These are phyloP conservation scores for Corella eumyota DNA, from an alignment of 23 tunicate species.

Conservation along the genomic window DNA sequence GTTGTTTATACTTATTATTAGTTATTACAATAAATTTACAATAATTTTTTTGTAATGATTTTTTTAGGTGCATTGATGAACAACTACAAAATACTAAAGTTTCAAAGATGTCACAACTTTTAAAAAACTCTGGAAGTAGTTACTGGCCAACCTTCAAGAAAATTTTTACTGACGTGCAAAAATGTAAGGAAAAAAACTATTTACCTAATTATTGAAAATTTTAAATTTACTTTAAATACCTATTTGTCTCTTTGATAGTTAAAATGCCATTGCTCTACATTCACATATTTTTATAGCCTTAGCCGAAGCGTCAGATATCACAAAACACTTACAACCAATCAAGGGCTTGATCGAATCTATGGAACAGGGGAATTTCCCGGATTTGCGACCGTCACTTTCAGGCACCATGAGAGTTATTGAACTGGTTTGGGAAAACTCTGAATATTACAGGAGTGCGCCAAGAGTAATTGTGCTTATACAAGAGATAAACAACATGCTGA, in stretches of 20 bases:
- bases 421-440: conserved; percentile 66
- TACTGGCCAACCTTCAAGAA: conserved; percentile 76
- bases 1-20: background rate
- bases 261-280: too few species aligned
- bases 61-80: conserved; percentile 46
- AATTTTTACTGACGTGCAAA: conserved; percentile 39
- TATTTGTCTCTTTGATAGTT: too few species aligned
- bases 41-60: background rate
- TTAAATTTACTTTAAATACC: too few species aligned
- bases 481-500: conserved; percentile 80
- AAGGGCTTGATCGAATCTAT: conserved; percentile 40
- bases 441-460: conserved; percentile 54
- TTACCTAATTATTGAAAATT: background rate
- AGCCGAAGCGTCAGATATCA: conserved; percentile 68
- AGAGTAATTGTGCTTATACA: conserved; percentile 62
- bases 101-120: conserved; percentile 55
- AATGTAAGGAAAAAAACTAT: conserved; percentile 7
- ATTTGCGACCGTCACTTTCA: conserved; percentile 32
- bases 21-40: background rate
- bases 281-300: conserved; percentile 55
- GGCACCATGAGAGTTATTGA: conserved; percentile 67
- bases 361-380: conserved; percentile 72
- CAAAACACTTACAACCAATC: conserved; percentile 46
- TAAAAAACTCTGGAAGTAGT: conserved; percentile 80
- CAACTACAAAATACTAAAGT: conserved; percentile 60